Evolutionary conservation across 2,113 vertebrate genomes (phyloP).

Genomic region (Mustelus asterias): DNA sequence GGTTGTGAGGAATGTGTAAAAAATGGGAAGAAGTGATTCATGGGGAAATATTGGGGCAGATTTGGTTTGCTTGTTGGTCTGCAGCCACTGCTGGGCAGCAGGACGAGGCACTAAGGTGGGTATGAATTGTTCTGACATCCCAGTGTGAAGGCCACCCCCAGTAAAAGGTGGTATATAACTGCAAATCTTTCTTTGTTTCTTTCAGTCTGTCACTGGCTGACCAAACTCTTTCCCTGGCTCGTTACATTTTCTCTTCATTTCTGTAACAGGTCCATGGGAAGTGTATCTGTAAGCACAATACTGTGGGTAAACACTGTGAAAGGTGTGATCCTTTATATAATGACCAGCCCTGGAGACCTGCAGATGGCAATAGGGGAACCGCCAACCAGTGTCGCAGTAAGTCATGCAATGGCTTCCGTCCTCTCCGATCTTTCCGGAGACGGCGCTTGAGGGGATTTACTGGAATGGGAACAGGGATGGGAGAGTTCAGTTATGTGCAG

Average conservation of each 20-base stretch:
- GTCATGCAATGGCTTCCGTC: slow-evolving; percentile 44
- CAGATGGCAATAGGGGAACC: slow-evolving; percentile 75
- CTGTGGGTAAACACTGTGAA: slow-evolving; percentile 84
- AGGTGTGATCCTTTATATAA: slow-evolving; percentile 78
- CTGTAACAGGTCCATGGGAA: slow-evolving; percentile 78
- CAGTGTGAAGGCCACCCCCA: no score
- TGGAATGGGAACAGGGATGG: background rate
- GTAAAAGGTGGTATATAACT: background rate
- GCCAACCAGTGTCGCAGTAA: slow-evolving; percentile 84
- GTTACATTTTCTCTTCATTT: background rate
- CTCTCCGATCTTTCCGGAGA: background rate
- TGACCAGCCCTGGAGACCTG: slow-evolving; percentile 88
- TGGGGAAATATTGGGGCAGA: no score
- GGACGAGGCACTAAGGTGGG: no score
- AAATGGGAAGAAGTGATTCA: no score
- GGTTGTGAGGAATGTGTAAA: no score
- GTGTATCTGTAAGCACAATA: slow-evolving; percentile 94
- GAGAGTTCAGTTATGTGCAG: background rate
- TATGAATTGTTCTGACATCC: no score
- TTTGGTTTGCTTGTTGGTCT: no score
- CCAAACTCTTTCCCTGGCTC: background rate
- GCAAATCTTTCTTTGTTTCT: background rate
- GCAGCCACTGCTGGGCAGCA: no score
- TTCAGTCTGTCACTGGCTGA: background rate
- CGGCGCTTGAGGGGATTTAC: background rate